phyloP scores from a whole-genome alignment of 2,113 vertebrate genomes.

The Sinocyclocheilus maitianheensis region DNA sequence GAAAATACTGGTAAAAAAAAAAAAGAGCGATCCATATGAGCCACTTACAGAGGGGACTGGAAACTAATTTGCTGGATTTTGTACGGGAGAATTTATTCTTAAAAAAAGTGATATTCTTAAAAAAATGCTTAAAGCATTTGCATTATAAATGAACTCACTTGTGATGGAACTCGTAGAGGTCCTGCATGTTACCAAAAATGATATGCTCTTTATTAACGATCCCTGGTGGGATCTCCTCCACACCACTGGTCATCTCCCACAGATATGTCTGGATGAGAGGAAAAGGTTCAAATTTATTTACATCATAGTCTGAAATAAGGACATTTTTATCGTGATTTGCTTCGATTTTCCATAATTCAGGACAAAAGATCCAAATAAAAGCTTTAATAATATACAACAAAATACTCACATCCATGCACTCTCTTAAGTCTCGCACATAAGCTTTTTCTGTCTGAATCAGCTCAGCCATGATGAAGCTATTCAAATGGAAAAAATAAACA shows the following conservation, averaged over 20 bases:
- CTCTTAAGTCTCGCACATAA: conserved; percentile 94
- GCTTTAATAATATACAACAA: not conserved
- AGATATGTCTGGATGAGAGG: conserved; percentile 86
- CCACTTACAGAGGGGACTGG: not conserved
- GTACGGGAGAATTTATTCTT: not conserved
- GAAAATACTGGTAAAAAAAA: conserved; percentile 83
- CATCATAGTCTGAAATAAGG: not conserved
- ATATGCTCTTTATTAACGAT: conserved; percentile 97
- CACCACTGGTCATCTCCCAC: conserved; percentile 98
- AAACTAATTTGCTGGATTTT: not conserved
- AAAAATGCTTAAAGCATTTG: not conserved
- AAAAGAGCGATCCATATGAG: not conserved
- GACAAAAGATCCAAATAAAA: not conserved
- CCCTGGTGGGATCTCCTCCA: conserved; percentile 95
- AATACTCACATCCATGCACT: conserved; percentile 96
- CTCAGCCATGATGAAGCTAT: conserved; percentile 98
- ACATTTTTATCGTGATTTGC: not conserved
- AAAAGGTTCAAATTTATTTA: conserved; percentile 23
- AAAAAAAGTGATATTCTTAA: too few relatives aligned
- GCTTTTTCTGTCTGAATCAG: conserved; percentile 98
- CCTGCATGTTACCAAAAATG: conserved; percentile 99
- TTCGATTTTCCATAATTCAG: not conserved
- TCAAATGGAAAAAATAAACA: conserved; percentile 44
- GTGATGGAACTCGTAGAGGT: conserved; percentile 97
- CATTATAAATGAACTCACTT: conserved; percentile 81